phyloP scores from a whole-genome alignment of 1,140 invertebrate genomes.

The Leptoteleia sp. region DNA sequence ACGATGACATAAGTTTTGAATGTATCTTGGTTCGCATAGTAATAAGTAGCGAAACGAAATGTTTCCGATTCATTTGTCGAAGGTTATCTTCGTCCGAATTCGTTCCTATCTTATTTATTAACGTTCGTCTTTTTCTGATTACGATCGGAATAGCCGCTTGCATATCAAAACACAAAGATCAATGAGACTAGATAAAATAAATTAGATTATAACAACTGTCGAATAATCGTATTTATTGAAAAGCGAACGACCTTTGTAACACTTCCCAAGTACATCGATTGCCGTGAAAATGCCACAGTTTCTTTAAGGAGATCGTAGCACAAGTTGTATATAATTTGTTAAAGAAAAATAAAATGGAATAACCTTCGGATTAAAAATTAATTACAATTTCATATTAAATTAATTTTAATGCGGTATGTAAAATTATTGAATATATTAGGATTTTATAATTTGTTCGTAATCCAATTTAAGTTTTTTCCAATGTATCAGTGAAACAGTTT shows the following conservation, averaged over 20 bases:
- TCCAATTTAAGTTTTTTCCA: too few species aligned
- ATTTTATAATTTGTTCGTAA: too few species aligned
- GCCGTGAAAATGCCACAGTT: too few species aligned
- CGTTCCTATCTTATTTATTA: constrained; percentile 25
- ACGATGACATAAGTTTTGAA: constrained; percentile 36
- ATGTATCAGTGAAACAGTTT: too few species aligned
- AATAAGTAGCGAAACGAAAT: constrained; percentile 38
- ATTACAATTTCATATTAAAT: too few species aligned
- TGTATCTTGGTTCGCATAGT: constrained; percentile 54
- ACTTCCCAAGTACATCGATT: too few species aligned
- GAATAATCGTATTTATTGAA: constrained; percentile 2
- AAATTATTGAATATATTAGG: too few species aligned
- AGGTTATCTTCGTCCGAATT: constrained; percentile 25
- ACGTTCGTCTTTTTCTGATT: constrained; percentile 69
- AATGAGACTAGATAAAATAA: constrained; percentile 50
- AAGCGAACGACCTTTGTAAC: constrained; percentile 4
- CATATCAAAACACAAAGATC: constrained; percentile 77
- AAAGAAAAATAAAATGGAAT: too few species aligned
- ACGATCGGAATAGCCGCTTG: constrained; percentile 78
- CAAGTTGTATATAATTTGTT: too few species aligned
- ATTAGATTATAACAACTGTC: constrained; percentile 2
- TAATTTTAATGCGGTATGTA: too few species aligned
- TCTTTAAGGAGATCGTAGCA: too few species aligned
- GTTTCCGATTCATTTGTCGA: constrained; percentile 21
- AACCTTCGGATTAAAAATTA: too few species aligned